Evolutionary conservation across 2,113 vertebrate genomes (phyloP), one percentile per base, ranked within the genome.

Genomic region (Ia io): DNA sequence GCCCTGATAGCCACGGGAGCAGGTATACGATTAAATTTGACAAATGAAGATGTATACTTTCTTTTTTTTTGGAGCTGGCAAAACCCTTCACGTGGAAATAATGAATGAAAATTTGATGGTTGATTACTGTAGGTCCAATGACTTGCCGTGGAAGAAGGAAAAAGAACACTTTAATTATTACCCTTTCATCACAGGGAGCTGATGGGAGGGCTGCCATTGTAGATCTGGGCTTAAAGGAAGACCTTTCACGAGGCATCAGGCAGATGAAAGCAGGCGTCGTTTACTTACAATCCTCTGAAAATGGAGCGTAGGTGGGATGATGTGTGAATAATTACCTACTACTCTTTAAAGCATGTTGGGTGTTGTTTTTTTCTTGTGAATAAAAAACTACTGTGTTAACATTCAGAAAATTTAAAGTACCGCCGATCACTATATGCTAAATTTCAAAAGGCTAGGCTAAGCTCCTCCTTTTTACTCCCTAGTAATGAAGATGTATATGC

Each of bases 61-160:
- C 16, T 51, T 53, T 53, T 53, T 53, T 56, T 56, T 56, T 56
- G 20, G 94, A 98, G 96, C 95, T 98, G 90, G 98, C 96, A 97
- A 89, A 98, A 96, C 95, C 97, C 97, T 98, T 98, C 98, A 97
- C 97, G 97, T 98, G 97, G 97, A 98, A 98, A 98, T 98, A 98
- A 98, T 98, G 98, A 98, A 98, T 98, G 97, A 92, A 98, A 98
- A 98, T 98, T 96, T 98, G 97, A 98, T 98, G 97, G 94, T 96
- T 98, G 94, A 87, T 97, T 98, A 97, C 98, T 96, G 96, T 96
- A 98, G 98, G 98, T 98, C 98, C 98, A 97, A 98, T 97, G 97
- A 97, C 95, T 97, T 97, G 63, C 97, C 95, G 94, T 88, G 96
- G 90, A 96, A 98, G 79, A 95, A 96, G 22, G 74, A 7, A 95